Conservation (phyloP, 2,888 invertebrate genomes). For the Lasioglossum morio region DNA sequence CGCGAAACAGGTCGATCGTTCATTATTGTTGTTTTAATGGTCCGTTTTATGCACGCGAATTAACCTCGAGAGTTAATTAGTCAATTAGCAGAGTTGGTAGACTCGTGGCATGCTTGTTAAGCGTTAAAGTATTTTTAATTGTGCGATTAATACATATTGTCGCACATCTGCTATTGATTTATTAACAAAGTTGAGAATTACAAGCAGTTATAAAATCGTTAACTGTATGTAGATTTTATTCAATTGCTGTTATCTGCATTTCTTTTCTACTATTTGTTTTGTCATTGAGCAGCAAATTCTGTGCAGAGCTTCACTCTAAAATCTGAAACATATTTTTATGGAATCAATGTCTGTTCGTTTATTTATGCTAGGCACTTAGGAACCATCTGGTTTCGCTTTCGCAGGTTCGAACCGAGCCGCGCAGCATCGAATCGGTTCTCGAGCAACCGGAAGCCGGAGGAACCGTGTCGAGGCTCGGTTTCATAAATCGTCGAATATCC, state of each 20-base stretch:
- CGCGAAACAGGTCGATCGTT: background rate
- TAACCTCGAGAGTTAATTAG: too few relatives aligned
- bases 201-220: background rate
- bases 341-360: background rate
- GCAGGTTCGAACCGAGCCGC: background rate
- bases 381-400: background rate
- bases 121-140: background rate
- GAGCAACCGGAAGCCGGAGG: background rate
- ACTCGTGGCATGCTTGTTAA: background rate
- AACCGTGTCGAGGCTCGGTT: background rate
- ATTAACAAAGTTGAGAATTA: background rate
- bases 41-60: background rate
- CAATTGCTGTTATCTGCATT: background rate
- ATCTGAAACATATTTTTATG: background rate
- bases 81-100: background rate
- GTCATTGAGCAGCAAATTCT: too few relatives aligned
- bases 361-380: too few relatives aligned
- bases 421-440: background rate
- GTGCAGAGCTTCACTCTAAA: too few relatives aligned
- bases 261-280: too few relatives aligned
- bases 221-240: background rate
- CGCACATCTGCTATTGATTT: background rate
- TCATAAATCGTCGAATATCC: slow-evolving; percentile 63
- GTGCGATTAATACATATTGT: background rate
- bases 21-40: background rate